These are phyloP conservation scores for Fopius arisanus DNA, from an alignment of 1,140 invertebrate species.

Conservation along the genomic window DNA sequence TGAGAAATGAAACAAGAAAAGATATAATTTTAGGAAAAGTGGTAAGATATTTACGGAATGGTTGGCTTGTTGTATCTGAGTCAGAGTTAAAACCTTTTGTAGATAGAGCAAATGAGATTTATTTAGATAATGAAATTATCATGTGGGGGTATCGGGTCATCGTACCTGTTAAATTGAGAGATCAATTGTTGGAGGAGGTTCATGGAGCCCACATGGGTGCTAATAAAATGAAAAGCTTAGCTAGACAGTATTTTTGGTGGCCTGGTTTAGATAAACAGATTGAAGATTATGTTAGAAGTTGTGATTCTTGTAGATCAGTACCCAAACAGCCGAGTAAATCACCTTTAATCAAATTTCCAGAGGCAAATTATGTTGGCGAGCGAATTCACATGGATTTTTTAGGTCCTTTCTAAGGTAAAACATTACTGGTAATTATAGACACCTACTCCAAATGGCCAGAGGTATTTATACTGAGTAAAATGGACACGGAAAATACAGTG, in stretches of 20 bases:
- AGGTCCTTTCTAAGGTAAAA: conserved; percentile 50
- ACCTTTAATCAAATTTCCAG: conserved; percentile 42
- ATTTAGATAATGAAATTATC: conserved; percentile 40
- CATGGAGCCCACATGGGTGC: conserved; percentile 52
- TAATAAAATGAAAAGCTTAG: conserved; percentile 52
- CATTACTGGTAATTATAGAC: conserved; percentile 57
- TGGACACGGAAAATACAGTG: conserved; percentile 25
- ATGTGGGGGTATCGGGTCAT: conserved; percentile 49
- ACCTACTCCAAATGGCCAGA: conserved; percentile 58
- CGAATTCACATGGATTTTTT: conserved; percentile 58
- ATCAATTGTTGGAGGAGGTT: conserved; percentile 43
- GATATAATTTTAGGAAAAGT: conserved; percentile 13
- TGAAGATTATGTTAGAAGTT: conserved; percentile 40
- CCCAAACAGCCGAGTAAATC: conserved; percentile 25
- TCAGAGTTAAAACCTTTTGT: conserved; percentile 19
- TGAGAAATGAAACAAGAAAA: conserved; percentile 26
- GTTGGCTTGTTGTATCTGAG: conserved; percentile 16
- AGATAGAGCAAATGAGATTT: conserved; percentile 29
- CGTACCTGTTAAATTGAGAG: conserved; percentile 41
- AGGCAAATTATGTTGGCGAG: conserved; percentile 27
- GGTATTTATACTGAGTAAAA: conserved; percentile 27
- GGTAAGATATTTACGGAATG: conserved; percentile 18
- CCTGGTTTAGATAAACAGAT: conserved; percentile 51
- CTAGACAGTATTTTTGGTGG: conserved; percentile 55
- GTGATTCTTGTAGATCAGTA: conserved; percentile 39